Percentiles rank a stretch among this genome's conserved stretches.
Conservation (phyloP, 2,888 invertebrate genomes). For the Apoderus coryli region DNA sequence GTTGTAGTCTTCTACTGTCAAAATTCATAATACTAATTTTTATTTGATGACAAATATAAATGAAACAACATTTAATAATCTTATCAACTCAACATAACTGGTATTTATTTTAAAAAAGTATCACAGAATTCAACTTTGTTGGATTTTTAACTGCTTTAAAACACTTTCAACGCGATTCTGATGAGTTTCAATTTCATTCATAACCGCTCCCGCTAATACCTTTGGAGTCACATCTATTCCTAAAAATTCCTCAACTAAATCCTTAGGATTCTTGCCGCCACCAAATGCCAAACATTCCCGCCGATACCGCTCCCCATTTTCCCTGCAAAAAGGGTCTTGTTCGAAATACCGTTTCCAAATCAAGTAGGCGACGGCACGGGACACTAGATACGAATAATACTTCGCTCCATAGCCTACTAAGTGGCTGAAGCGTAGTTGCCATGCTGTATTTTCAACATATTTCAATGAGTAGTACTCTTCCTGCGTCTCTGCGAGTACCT, state of each 20-base stretch:
- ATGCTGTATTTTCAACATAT: conserved; percentile 82
- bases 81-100: too few species aligned
- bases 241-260: conserved; percentile 66
- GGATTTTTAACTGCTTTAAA: conserved; percentile 14
- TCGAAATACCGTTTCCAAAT: conserved; percentile 85
- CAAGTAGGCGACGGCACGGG: conserved; percentile 81
- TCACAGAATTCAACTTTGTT: too few species aligned
- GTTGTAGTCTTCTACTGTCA: too few species aligned
- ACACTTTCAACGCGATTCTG: conserved; percentile 21
- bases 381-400: conserved; percentile 95
- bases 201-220: conserved; percentile 64
- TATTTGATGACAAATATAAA: too few species aligned
- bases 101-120: too few species aligned
- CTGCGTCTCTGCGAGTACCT: conserved; percentile 63
- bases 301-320: conserved; percentile 67
- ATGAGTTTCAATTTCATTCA: conserved; percentile 51
- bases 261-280: conserved; percentile 70
- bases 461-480: conserved; percentile 73
- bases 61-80: too few species aligned
- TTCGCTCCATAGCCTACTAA: conserved; percentile 96
- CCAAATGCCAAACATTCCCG: conserved; percentile 70
- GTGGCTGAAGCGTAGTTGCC: conserved; percentile 94
- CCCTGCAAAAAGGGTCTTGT: conserved; percentile 56
- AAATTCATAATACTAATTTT: too few species aligned
- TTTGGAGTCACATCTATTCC: conserved; percentile 60